Base-by-base conservation (phyloP, 2,888 invertebrate genomes). In the Reticulitermes lucifugus region DNA sequence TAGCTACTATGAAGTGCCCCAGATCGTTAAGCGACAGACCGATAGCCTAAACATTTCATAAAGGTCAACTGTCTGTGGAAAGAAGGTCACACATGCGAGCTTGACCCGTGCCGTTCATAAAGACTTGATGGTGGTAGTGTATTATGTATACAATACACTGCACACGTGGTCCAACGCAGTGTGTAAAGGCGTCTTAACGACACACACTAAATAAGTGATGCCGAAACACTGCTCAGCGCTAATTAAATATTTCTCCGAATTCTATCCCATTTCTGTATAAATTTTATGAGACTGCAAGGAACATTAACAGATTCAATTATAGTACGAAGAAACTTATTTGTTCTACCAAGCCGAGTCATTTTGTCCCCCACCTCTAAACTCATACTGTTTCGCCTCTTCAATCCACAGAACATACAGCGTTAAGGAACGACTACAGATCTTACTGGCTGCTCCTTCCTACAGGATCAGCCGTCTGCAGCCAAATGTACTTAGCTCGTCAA, bases 11-110 rank as follows among this genome's bases (percentile, higher is more conserved):
- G 18, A 70, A 70, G 25, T 70, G n/a, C 29, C 70, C 18, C 70
- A 70, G 70, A 70, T 70, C 70, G 73, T 35, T 21, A 73, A 35
- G 73, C 73, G 21, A 41, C 29, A 35, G 41, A 73, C 41, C 73
- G 41, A 73, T 71, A 71, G 71, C 73, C 35, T 73, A 41, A 73
- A 85, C 85, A 85, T 70, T 83, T 80, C 79, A 70, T 51, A 85
- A 85, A 85, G 85, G 85, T 85, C 85, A 85, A 85, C 83, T 83
- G 83, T 43, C 83, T 83, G 59, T 83, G 46, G 46, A 55, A 41
- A 80, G 79, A 85, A 83, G 85, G 85, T 84, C 85, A 79, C 59
- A 79, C 73, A 79, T 83, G 85, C 80, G 59, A 55, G 83, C 43
- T 85, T 80, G 71, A 73, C 71, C 81, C 81, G 80, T 79, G 79